Conservation (phyloP, 2,797 vertebrate genomes). For the Emys orbicularis region DNA sequence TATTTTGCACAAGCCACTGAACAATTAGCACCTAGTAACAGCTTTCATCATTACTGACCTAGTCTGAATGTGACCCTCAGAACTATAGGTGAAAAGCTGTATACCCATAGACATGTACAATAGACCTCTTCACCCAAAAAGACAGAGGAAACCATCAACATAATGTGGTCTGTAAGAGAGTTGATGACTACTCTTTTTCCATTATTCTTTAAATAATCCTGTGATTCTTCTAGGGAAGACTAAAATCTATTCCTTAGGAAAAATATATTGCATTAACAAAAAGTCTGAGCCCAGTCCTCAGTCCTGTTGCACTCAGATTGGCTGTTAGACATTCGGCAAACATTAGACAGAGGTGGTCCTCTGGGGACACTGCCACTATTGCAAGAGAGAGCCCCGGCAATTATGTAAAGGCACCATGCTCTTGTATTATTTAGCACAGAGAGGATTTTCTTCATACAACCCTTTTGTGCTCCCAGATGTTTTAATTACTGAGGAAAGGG, state of each 20-base stretch:
- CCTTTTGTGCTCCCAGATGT: constrained; percentile 90
- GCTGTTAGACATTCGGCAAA: constrained; percentile 58
- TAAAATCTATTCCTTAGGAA: constrained; percentile 44
- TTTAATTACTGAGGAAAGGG: constrained; percentile 95
- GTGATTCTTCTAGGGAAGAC: constrained; percentile 36
- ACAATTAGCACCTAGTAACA: constrained; percentile 57
- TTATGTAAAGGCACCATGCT: constrained; percentile 52
- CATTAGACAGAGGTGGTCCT: constrained; percentile 50
- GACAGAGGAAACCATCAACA: constrained; percentile 10
- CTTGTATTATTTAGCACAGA: constrained; percentile 76
- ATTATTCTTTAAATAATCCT: constrained; percentile 57
- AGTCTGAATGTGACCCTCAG: constrained; percentile 56
- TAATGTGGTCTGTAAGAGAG: constrained; percentile 34
- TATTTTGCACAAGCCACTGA: constrained; percentile 40
- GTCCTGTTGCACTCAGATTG: constrained; percentile 26
- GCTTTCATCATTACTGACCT: constrained; percentile 36
- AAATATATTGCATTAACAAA: constrained; percentile 48
- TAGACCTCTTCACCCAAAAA: constrained; percentile 24
- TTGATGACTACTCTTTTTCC: constrained; percentile 65
- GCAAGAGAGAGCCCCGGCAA: constrained; percentile 39
- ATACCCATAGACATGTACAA: constrained; percentile 31
- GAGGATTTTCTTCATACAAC: constrained; percentile 55
- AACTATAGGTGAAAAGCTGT: neutral
- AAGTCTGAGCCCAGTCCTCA: constrained; percentile 5
- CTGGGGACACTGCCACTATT: neutral